Conservation (phyloP, 1,140 invertebrate species). For the Harpegnathos saltator region DNA sequence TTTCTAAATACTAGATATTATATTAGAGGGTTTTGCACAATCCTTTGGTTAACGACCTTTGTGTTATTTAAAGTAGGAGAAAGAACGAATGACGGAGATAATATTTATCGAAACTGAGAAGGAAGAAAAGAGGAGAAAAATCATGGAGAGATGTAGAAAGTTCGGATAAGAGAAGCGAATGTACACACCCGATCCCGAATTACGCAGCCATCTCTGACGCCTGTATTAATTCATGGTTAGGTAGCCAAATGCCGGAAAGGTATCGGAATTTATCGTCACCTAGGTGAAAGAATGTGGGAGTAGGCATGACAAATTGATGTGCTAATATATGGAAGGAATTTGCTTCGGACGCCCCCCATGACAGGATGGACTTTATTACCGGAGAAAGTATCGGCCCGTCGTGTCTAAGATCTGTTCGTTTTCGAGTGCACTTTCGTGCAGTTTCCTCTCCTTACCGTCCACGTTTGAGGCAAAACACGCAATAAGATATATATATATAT, state of each 20-base stretch:
- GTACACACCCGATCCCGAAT: neutral
- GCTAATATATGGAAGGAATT: conserved; percentile 47
- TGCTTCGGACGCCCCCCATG: neutral
- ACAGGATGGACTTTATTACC: conserved; percentile 47
- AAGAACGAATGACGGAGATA: no score
- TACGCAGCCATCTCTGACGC: neutral
- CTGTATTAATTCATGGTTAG: conserved; percentile 34
- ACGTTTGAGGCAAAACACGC: neutral
- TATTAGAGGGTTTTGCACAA: neutral
- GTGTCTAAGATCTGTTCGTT: neutral
- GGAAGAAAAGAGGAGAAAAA: neutral
- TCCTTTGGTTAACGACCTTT: neutral
- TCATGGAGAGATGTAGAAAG: conserved; percentile 7
- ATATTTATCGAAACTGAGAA: no score
- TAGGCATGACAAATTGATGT: conserved; percentile 33
- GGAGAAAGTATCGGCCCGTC: conserved; percentile 29
- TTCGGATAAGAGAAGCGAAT: neutral
- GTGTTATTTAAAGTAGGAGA: no score
- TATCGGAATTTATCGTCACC: conserved; percentile 32
- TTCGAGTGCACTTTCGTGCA: neutral
- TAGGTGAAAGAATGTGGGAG: conserved; percentile 18
- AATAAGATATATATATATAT: no score
- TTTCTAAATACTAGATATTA: neutral
- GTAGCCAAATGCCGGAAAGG: conserved; percentile 35
- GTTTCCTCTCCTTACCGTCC: neutral